Evolutionary conservation across 2,113 vertebrate genomes (phyloP).

Genomic region (Tragelaphus buxtoni): DNA sequence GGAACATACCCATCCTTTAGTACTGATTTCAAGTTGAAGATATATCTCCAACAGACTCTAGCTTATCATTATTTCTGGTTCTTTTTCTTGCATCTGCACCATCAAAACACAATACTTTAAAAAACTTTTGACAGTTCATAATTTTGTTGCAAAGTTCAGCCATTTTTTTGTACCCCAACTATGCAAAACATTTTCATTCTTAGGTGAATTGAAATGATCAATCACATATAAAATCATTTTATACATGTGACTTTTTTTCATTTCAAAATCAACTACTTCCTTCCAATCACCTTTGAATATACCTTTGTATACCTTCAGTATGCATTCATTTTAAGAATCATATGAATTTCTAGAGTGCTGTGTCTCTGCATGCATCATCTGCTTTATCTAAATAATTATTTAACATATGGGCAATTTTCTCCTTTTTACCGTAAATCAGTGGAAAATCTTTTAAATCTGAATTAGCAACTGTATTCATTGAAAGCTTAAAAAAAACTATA

Average conservation of each 20-base stretch:
- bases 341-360: neutral
- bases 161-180: neutral
- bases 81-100: neutral
- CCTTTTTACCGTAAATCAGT: neutral
- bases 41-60: neutral
- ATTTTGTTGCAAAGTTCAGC: neutral
- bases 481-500: neutral
- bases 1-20: neutral
- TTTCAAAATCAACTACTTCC: neutral
- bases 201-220: conserved; percentile 5
- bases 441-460: neutral
- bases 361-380: neutral
- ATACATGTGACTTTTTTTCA: neutral
- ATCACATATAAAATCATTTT: neutral
- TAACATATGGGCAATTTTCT: neutral
- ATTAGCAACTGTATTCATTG: neutral
- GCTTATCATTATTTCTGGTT: neutral
- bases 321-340: neutral
- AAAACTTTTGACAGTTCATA: conserved; percentile 5
- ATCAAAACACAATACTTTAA: neutral
- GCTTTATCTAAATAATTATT: neutral
- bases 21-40: neutral
- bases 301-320: neutral
- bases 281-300: neutral
- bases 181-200: conserved; percentile 8